These are phyloP conservation scores for Aethes cnicana DNA, from an alignment of 2,888 invertebrate genomes.

Conservation along the genomic window DNA sequence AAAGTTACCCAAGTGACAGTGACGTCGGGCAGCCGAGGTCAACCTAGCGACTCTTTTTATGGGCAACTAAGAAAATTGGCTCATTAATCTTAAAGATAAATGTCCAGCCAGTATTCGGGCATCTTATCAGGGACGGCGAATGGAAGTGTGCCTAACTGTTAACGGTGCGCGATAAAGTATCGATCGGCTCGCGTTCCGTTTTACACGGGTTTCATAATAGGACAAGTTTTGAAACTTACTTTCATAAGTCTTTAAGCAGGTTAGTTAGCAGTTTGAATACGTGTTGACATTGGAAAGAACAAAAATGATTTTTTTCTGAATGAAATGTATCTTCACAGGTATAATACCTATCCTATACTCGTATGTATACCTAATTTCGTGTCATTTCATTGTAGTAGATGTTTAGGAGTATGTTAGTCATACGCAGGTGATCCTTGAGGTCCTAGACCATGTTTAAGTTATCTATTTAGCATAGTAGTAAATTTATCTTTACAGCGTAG, in stretches of 20 bases:
- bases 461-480: too few species aligned
- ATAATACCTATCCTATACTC: too few species aligned
- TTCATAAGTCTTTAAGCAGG: too few species aligned
- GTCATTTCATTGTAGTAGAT: too few species aligned
- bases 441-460: too few species aligned
- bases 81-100: constrained; percentile 82
- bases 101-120: constrained; percentile 79
- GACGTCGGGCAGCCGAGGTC: constrained; percentile 64
- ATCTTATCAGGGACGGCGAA: constrained; percentile 77
- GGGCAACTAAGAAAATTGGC: constrained; percentile 82
- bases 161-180: constrained; percentile 42
- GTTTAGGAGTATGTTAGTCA: too few species aligned
- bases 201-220: constrained; percentile 20
- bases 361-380: too few species aligned
- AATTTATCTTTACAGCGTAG: too few species aligned
- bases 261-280: neutral
- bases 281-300: too few species aligned
- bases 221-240: neutral
- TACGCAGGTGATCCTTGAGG: too few species aligned
- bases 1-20: constrained; percentile 65
- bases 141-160: constrained; percentile 64
- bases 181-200: constrained; percentile 39
- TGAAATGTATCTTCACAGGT: too few species aligned
- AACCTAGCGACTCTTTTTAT: constrained; percentile 79
- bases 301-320: too few species aligned